phyloP scores from a whole-genome alignment of 1,140 invertebrate genomes.

The Drosophila ananassae region DNA sequence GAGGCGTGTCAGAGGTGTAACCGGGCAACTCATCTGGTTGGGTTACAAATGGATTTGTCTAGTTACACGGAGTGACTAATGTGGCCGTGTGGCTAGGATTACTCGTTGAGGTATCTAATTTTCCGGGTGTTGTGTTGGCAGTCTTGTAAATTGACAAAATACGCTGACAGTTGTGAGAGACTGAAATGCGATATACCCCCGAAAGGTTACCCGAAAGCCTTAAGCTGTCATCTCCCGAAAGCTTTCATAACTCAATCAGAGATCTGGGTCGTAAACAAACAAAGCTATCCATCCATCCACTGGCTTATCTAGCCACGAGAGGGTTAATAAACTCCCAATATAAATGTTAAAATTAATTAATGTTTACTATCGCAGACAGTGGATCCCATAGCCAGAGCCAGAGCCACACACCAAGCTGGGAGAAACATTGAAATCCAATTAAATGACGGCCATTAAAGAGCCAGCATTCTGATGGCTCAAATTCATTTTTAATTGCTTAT shows the following conservation, averaged over 20 bases:
- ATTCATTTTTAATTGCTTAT: conserved; percentile 78
- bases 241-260: conserved; percentile 73
- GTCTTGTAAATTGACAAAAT: conserved; percentile 47
- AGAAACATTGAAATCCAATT: conserved; percentile 79
- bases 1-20: conserved; percentile 35
- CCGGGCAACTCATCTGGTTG: conserved; percentile 53
- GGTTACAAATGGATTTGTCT: conserved; percentile 56
- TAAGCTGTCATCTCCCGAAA: conserved; percentile 35
- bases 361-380: conserved; percentile 61
- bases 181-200: conserved; percentile 1
- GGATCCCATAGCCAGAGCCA: conserved; percentile 40
- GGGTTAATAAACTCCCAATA: conserved; percentile 75
- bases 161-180: conserved; percentile 4
- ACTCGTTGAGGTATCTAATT: conserved; percentile 19
- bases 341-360: conserved; percentile 80
- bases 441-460: conserved; percentile 70
- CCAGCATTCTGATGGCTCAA: conserved; percentile 69
- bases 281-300: conserved; percentile 1
- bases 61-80: conserved; percentile 67
- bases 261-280: conserved; percentile 37
- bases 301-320: conserved; percentile 35
- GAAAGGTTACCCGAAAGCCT: conserved; percentile 16
- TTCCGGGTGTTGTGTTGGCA: conserved; percentile 42
- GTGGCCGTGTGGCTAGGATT: conserved; percentile 27
- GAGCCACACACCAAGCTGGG: conserved; percentile 15